A percentile compares a stretch with the other conserved stretches of the same genome.
These are phyloP conservation scores for Ceyx cyanopectus DNA, from an alignment of 2,113 vertebrate species.

Conservation along the genomic window DNA sequence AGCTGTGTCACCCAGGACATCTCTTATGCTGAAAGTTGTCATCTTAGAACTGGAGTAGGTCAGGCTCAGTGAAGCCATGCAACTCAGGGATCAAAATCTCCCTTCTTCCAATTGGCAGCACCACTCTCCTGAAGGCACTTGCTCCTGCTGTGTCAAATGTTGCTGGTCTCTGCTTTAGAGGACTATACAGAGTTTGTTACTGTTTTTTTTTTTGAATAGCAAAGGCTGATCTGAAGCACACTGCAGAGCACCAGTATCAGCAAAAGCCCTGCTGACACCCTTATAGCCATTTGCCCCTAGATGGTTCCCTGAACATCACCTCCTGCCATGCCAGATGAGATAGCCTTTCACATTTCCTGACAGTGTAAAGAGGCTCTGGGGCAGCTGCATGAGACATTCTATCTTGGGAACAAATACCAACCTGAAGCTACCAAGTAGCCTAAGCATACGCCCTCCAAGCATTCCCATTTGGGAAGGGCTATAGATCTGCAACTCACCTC, in stretches of 20 bases:
- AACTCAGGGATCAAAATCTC: background rate
- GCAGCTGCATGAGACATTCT: background rate
- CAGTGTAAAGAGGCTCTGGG: background rate
- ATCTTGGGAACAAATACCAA: background rate
- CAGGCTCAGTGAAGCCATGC: background rate
- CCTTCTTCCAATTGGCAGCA: background rate
- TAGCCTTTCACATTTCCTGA: background rate
- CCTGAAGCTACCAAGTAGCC: background rate
- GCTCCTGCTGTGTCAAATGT: rapidly evolving
- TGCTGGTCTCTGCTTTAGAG: background rate
- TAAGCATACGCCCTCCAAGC: background rate
- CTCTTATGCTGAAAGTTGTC: background rate
- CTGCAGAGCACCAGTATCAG: background rate
- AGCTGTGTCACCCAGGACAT: background rate
- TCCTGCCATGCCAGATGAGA: background rate
- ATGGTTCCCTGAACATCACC: background rate
- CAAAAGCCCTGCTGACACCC: background rate
- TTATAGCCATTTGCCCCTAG: background rate
- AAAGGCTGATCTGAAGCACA: background rate
- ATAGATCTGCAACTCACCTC: background rate
- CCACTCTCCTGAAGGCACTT: background rate
- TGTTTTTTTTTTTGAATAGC: background rate
- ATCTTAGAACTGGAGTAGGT: background rate
- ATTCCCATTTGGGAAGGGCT: background rate
- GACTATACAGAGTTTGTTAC: background rate